Base-by-base conservation (phyloP, 2,888 invertebrate genomes). In the Diloba caeruleocephala region DNA sequence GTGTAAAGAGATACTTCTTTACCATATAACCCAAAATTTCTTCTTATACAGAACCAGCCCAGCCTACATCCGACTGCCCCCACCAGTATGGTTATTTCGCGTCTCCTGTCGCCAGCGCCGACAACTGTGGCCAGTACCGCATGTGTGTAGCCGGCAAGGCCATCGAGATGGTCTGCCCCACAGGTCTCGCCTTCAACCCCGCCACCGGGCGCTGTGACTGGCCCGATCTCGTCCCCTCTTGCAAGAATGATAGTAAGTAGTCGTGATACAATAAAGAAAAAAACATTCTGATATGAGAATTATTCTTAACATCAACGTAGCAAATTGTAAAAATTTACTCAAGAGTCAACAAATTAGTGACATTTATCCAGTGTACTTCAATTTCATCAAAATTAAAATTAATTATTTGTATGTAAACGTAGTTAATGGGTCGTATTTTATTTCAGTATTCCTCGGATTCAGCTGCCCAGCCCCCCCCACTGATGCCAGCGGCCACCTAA, bases 61-160 rank as follows among this genome's bases (percentile, higher is more conserved):
- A 94, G 58, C 88, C 97, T 0, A 96, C 96, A 0, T 95, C 95
- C 0, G 96, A 86, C 0, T 97, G 97, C 71, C 97, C 97, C 0
- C 97, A 96, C 79, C 96, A 96, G 78, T 97, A 95, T 71, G 98
- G 97, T 0, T 96, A 96, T 85, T 97, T 95, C 88, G 92, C 94
- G 33, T 82, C 85, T 0, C 72, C 82, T 0, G 33, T 45, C 2
- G 69, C 80, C 0, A 55, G 54, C 1, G 41, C 78, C 0, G 64
- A 64, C 9, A 77, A 96, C 66, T 97, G 97, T 71, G 96, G 97
- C 0, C 95, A 95, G 74, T 98, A 97, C 82, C 95, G 95, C 84
- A 96, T 96, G 79, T 98, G 97, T 74, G 96, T 96, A 0, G 95
- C 94, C 5, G 98, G 97, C 4, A 88, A 91, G 0, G 77, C 87